Percentiles rank a stretch among this genome's conserved stretches.
phyloP scores from a whole-genome alignment of 2,888 invertebrate genomes.

The Drosophila phalerata region DNA sequence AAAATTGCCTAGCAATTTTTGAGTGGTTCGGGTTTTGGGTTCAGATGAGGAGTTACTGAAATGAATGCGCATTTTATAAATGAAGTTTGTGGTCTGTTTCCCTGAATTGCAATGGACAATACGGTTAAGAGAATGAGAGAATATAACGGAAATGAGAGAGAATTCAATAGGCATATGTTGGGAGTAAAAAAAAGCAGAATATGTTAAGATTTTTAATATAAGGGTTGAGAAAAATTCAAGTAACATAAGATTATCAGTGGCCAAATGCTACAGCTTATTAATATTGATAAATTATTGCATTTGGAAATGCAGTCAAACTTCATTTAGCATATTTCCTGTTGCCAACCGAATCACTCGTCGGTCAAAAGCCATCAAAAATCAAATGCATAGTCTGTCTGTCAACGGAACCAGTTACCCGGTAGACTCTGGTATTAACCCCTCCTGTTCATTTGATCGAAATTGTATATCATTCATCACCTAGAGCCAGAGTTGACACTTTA shows the following conservation, averaged over 20 bases:
- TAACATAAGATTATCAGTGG: slow-evolving; percentile 8
- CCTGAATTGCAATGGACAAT: slow-evolving; percentile 19
- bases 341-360: neutral
- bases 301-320: neutral
- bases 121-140: neutral
- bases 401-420: slow-evolving; percentile 1
- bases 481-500: slow-evolving; percentile 34
- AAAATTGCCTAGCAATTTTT: slow-evolving; percentile 47
- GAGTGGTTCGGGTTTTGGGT: neutral
- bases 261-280: neutral
- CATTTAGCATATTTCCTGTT: slow-evolving; percentile 10
- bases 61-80: slow-evolving; percentile 60
- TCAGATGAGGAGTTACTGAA: slow-evolving; percentile 1
- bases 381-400: slow-evolving; percentile 18
- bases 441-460: slow-evolving; percentile 19
- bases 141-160: slow-evolving; percentile 34
- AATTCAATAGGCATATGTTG: slow-evolving; percentile 37
- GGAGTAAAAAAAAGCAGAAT: neutral
- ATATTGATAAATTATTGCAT: slow-evolving; percentile 22
- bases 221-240: slow-evolving; percentile 6
- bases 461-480: slow-evolving; percentile 38
- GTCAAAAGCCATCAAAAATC: slow-evolving; percentile 22
- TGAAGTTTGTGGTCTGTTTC: slow-evolving; percentile 63
- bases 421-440: neutral
- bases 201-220: neutral